Conservation (phyloP, 2,113 vertebrate genomes). For the zebrafish (Danio rerio) region GRCz12tu NC_133196.1:24342501-24343000, state of each 20-base stretch:
- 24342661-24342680: conserved; percentile 76
- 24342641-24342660: conserved; percentile 77
- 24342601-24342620: conserved; percentile 60
- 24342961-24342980: conserved; percentile 83
- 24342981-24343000: conserved; percentile 63
- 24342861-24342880: conserved; percentile 78
- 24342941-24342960: conserved; percentile 55
- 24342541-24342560: conserved; percentile 78
- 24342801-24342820: conserved; percentile 47
- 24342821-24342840: conserved; percentile 44
- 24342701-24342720: conserved; percentile 38
- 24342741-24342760: conserved; percentile 45
- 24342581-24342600: conserved; percentile 61
- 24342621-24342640: conserved; percentile 67
- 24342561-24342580: conserved; percentile 73
- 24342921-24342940: conserved; percentile 52
- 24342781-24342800: conserved; percentile 72
- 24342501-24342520: conserved; percentile 47
- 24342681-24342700: conserved; percentile 66
- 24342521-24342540: conserved; percentile 66
- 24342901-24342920: conserved; percentile 59
- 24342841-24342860: conserved; percentile 60
- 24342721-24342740: conserved; percentile 42
- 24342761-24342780: conserved; percentile 66
- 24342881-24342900: conserved; percentile 65